Evolutionary conservation across 2,113 vertebrate species (phyloP).

Genomic region (Rafetus swinhoei): DNA sequence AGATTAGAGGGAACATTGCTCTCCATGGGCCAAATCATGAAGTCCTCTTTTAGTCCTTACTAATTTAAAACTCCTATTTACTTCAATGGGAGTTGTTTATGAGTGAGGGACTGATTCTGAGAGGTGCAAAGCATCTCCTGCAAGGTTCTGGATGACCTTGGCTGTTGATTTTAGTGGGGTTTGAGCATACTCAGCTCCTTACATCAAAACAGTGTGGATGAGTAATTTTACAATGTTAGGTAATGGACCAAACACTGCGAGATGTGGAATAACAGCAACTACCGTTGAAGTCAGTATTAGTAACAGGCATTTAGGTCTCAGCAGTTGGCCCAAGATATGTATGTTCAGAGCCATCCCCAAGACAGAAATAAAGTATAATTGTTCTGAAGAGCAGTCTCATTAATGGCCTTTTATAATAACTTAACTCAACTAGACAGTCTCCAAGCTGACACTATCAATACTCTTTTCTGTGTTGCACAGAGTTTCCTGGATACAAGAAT

Average conservation of each 20-base stretch:
- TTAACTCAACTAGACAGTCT: not conserved
- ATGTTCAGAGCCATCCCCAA: not conserved
- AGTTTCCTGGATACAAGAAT: not conserved
- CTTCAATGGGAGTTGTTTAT: not conserved
- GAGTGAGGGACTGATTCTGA: not conserved
- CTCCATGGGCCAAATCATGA: not conserved
- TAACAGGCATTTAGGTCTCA: not conserved
- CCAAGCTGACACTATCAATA: not conserved
- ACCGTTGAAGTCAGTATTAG: not conserved
- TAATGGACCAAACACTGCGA: not conserved
- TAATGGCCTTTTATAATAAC: not conserved
- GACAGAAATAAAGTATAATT: not conserved
- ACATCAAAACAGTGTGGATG: not conserved
- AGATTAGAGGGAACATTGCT: too few species aligned
- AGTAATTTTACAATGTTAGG: not conserved
- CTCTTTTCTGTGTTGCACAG: not conserved
- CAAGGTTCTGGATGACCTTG: not conserved
- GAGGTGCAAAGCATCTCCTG: not conserved
- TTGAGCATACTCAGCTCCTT: not conserved
- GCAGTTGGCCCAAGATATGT: not conserved
- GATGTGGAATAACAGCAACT: not conserved
- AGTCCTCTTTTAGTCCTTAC: not conserved
- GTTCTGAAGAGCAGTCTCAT: not conserved
- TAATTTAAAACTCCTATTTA: not conserved
- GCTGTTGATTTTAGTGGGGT: not conserved